Conservation (phyloP, 1,140 invertebrate genomes). For the Propsilocerus akamusi region DNA sequence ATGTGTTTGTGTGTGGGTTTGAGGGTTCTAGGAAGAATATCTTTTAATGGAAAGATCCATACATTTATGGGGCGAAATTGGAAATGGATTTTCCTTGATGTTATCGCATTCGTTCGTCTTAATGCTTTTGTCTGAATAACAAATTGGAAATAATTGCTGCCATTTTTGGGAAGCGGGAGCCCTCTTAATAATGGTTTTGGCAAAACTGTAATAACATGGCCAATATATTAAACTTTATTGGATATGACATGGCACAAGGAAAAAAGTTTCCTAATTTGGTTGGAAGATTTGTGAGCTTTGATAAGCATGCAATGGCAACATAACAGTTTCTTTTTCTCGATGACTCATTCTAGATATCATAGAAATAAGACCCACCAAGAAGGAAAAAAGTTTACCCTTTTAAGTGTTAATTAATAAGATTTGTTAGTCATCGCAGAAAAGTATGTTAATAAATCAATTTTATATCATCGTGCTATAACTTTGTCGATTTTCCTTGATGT, state of each 20-base stretch:
- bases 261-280: neutral
- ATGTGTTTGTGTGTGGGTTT: neutral
- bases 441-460: neutral
- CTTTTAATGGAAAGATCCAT: neutral
- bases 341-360: neutral
- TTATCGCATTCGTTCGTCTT: neutral
- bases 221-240: too few species aligned
- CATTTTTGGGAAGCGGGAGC: neutral
- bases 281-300: neutral
- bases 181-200: neutral
- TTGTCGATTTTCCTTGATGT: neutral
- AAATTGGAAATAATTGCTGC: neutral
- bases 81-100: neutral
- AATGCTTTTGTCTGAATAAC: neutral
- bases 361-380: neutral
- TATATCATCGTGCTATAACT: neutral
- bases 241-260: neutral
- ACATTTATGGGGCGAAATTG: neutral
- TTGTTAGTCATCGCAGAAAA: neutral
- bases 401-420: conserved; percentile 1
- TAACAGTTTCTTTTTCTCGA: neutral
- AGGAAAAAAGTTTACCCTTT: neutral
- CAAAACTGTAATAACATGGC: neutral
- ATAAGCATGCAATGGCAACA: neutral
- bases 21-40: neutral